Evolutionary conservation across 2,888 invertebrate species (phyloP).

Genomic region (Spisula subtruncata): DNA sequence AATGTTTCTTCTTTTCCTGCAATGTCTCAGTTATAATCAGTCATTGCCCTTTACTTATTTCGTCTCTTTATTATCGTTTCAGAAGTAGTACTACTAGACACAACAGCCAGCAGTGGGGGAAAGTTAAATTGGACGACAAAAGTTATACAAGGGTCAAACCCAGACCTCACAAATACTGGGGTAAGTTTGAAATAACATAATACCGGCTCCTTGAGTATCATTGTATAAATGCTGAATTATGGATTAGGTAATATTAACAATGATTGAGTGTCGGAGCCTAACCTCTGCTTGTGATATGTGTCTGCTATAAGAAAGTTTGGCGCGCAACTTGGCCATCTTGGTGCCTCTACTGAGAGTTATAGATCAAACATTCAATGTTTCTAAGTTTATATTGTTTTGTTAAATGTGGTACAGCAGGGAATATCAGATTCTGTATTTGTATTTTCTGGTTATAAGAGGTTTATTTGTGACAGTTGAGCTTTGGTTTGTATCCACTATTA

Average conservation of each 20-base stretch:
- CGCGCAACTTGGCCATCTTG: background rate
- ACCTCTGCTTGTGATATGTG: constrained; percentile 13
- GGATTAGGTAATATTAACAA: background rate
- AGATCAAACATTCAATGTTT: background rate
- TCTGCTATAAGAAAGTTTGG: background rate
- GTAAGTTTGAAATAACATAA: constrained; percentile 48
- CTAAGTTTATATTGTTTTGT: background rate
- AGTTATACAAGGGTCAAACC: constrained; percentile 53
- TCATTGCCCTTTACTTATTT: background rate
- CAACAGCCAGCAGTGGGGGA: constrained; percentile 41
- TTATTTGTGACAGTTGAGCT: background rate
- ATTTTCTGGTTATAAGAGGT: background rate
- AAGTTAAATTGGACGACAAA: constrained; percentile 64
- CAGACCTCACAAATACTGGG: constrained; percentile 60
- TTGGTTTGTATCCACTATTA: background rate
- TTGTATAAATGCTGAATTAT: background rate
- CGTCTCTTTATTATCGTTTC: constrained; percentile 32
- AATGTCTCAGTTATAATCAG: background rate
- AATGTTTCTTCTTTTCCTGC: background rate
- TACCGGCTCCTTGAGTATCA: background rate
- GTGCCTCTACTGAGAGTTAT: constrained; percentile 1
- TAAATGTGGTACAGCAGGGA: background rate
- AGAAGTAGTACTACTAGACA: constrained; percentile 61
- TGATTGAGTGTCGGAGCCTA: background rate
- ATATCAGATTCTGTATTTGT: background rate